phyloP scores from a whole-genome alignment of 2,888 invertebrate species.

The Cheilosia impressa region DNA sequence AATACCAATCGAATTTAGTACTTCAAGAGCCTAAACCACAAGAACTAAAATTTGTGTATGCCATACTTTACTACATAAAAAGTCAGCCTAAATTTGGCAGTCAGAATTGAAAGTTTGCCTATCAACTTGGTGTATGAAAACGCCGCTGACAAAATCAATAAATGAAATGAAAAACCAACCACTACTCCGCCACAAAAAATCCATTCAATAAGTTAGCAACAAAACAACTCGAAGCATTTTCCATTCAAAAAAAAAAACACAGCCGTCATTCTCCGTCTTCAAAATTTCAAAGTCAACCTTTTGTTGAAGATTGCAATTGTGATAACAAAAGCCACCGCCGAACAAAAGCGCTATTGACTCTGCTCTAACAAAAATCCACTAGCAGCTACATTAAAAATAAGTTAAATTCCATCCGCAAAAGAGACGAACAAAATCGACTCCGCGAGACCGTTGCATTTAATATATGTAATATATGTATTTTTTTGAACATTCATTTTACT shows the following conservation, averaged over 20 bases:
- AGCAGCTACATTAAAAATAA: conserved; percentile 51
- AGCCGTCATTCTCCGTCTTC: background rate
- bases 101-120: background rate
- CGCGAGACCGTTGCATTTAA: conserved; percentile 40
- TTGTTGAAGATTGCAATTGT: conserved; percentile 19
- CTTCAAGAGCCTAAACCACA: no score
- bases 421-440: conserved; percentile 12
- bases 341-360: conserved; percentile 35
- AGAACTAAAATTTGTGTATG: no score
- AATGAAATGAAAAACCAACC: background rate
- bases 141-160: background rate
- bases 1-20: no score
- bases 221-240: background rate
- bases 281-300: conserved; percentile 33
- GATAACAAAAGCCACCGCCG: conserved; percentile 41
- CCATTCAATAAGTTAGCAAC: background rate
- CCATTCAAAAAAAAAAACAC: background rate
- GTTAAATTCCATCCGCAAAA: conserved; percentile 23
- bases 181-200: background rate
- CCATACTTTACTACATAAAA: no score
- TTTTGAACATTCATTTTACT: conserved; percentile 42
- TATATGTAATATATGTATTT: conserved; percentile 26
- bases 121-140: background rate
- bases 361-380: conserved; percentile 28
- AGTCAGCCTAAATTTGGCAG: no score